Base-by-base conservation (phyloP, 2,888 invertebrate genomes). In the Cepaea hortensis region DNA sequence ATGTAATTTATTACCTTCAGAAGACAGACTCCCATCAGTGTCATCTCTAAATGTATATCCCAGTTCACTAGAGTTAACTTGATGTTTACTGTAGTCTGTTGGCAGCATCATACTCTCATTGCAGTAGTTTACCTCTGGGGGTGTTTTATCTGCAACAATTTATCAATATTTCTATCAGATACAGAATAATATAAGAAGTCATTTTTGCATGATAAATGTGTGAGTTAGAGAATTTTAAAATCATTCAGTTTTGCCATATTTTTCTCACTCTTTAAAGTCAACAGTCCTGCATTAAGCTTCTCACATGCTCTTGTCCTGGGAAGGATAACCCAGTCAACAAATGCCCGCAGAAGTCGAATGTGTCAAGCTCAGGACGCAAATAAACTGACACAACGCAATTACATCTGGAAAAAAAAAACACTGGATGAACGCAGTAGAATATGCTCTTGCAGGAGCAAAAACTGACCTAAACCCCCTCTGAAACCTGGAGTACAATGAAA, bases 21-120 rank as follows among this genome's bases (percentile, higher is more conserved):
- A 23, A 48, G 20, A 20, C 61, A 7, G 23, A 3, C 1, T 23
- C 11, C 23, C 61, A 23, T 61, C 61, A 79, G 55, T n/a, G 11
- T 61, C 61, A 48, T 79, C 61, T 23, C 13, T 80, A 72, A 73
- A 81, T 4, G 35, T 65, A 73, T 81, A 81, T 2, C 46, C 72
- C 18, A 85, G 65, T 6, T 13, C 20, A 62, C 62, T 73, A 62
- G 81, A 72, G 65, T 81, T 85, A 46, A 86, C 50, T 55, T 82
- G 86, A 82, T 86, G 86, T 55, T 13, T 75, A 11, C 48, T 81
- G 55, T 82, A 86, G 70, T 82, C 81, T n/a, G 77, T 70, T 48
- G 35, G 5, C 35, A 85, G 61, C 35, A 62, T 46, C 0, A 18
- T n/a, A 62, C 46, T 46, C 65, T 68, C 65, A 65, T 68, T 65